Evolutionary conservation across 2,888 invertebrate species (phyloP).

Genomic region (Physocephala rufipes): DNA sequence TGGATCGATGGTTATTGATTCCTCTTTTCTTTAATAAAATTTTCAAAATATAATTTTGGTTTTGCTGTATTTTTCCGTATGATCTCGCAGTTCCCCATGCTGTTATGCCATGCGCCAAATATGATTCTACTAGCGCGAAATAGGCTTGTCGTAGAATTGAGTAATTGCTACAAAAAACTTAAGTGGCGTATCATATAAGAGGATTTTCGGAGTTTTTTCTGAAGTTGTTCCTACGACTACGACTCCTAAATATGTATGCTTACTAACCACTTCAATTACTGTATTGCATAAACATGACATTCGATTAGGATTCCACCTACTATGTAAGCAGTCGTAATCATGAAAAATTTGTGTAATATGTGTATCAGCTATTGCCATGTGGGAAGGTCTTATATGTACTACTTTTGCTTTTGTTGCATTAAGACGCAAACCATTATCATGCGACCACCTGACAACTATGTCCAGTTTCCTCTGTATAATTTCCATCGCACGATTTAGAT

Average conservation of each 20-base stretch:
- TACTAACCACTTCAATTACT: background rate
- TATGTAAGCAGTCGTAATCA: background rate
- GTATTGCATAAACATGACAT: background rate
- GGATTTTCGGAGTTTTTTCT: background rate
- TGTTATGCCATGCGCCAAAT: background rate
- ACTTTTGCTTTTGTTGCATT: background rate
- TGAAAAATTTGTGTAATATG: background rate
- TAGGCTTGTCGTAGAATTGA: background rate
- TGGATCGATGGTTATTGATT: background rate
- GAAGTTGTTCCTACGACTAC: background rate
- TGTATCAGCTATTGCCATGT: background rate
- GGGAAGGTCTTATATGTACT: background rate
- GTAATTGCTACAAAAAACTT: background rate
- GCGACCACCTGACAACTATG: background rate
- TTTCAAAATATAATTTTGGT: too few relatives aligned
- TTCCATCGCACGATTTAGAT: background rate
- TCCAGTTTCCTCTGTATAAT: background rate
- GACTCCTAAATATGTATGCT: background rate
- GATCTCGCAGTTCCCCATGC: background rate
- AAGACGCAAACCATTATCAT: background rate
- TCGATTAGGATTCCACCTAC: background rate
- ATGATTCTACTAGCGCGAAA: background rate
- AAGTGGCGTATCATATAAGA: too few relatives aligned
- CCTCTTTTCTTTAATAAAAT: too few relatives aligned
- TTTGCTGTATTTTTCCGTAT: too few relatives aligned